These are phyloP conservation scores for Charadrius vociferus DNA, from an alignment of 2,113 vertebrate species.

Conservation along the genomic window DNA sequence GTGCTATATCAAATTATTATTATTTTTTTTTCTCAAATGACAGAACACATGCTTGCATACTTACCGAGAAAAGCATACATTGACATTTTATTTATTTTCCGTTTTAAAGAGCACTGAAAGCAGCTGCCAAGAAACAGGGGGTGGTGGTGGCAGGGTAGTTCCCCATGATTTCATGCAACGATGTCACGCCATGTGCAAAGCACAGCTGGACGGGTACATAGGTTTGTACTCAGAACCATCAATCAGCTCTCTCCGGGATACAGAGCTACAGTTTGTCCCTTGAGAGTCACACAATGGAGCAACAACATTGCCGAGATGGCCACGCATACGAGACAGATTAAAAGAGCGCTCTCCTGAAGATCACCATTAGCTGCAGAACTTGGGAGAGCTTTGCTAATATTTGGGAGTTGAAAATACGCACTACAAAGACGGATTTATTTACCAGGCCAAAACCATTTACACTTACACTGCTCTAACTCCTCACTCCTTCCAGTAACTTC, in stretches of 20 bases:
- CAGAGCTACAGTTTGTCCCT: neutral
- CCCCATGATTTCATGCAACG: neutral
- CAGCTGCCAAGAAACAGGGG: neutral
- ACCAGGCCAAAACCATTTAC: neutral
- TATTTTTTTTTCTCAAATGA: neutral
- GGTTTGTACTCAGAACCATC: neutral
- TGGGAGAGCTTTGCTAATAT: neutral
- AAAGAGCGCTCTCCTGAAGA: neutral
- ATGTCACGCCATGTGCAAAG: neutral
- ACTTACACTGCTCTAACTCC: neutral
- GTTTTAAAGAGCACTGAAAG: neutral
- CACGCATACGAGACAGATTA: fast-evolving
- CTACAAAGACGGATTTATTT: neutral
- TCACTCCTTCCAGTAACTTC: neutral
- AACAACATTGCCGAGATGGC: neutral
- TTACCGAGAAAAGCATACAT: neutral
- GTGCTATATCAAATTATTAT: neutral
- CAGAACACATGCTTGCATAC: neutral
- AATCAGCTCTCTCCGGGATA: neutral
- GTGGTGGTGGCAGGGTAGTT: neutral
- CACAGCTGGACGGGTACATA: neutral
- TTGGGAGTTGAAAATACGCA: neutral
- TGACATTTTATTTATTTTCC: neutral
- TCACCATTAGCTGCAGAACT: neutral
- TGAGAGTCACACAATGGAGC: neutral